phyloP scores from a whole-genome alignment of 2,888 invertebrate species.

The Drosophila paranaensis region DNA sequence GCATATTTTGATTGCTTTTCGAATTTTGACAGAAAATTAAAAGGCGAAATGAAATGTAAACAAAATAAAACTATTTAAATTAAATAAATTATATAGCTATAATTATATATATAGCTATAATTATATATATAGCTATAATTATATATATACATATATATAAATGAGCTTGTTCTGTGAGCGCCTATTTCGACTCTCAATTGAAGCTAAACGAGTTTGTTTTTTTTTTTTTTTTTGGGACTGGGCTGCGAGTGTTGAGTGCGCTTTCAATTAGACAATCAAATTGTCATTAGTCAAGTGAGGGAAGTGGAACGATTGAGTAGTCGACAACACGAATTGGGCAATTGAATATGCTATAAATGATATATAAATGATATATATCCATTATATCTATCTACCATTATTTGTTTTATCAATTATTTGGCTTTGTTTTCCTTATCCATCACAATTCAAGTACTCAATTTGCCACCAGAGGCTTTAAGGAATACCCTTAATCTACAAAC shows the following conservation, averaged over 20 bases:
- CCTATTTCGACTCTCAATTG: constrained; percentile 37
- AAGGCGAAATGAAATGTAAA: no score
- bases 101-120: neutral
- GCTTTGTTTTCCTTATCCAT: neutral
- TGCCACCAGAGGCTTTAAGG: neutral
- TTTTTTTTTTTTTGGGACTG: constrained; percentile 3
- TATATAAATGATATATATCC: neutral
- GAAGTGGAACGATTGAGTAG: constrained; percentile 25
- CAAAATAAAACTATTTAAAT: no score
- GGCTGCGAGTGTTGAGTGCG: constrained; percentile 38
- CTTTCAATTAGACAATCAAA: constrained; percentile 65
- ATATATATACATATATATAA: neutral
- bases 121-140: neutral
- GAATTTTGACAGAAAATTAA: neutral
- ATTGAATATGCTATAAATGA: neutral
- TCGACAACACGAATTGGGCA: constrained; percentile 15
- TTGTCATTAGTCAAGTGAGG: constrained; percentile 55
- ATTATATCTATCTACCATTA: no score
- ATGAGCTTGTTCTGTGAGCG: constrained; percentile 19
- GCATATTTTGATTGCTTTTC: neutral
- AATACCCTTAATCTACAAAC: neutral
- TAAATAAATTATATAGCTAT: neutral
- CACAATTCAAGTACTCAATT: neutral
- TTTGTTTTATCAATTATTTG: no score
- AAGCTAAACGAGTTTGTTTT: constrained; percentile 43